Conservation (phyloP, 2,797 vertebrate genomes). For the Poecilia velifera region DNA sequence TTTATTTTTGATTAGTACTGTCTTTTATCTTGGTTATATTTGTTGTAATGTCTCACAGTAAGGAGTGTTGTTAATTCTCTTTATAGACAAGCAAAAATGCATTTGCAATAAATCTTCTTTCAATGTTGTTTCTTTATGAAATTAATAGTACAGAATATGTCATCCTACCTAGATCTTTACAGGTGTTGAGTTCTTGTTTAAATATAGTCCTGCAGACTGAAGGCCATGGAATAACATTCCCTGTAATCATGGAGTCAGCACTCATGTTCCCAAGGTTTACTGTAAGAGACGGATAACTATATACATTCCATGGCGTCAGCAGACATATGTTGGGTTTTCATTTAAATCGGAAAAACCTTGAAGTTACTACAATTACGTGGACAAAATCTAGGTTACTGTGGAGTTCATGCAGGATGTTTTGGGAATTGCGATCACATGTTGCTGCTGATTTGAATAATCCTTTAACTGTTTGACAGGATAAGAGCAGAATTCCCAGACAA, state of each 20-base stretch:
- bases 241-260: conserved; percentile 41
- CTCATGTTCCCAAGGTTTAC: conserved; percentile 31
- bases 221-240: conserved; percentile 40
- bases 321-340: not conserved
- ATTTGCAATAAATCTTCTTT: conserved; percentile 29
- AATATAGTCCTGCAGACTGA: not conserved
- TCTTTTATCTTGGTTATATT: conserved; percentile 9
- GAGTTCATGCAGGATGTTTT: conserved; percentile 9
- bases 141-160: not conserved
- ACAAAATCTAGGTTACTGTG: not conserved
- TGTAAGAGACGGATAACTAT: conserved; percentile 28
- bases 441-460: conserved; percentile 6
- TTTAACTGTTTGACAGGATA: not conserved
- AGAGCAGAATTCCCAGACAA: not conserved
- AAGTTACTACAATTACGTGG: not conserved
- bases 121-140: conserved; percentile 23
- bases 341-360: conserved; percentile 6
- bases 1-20: conserved; percentile 10
- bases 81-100: conserved; percentile 21
- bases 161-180: not conserved
- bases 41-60: conserved; percentile 17
- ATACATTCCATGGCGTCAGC: not conserved
- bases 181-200: not conserved
- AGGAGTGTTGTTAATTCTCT: conserved; percentile 16
- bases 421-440: not conserved